A percentile compares a stretch with the other conserved stretches of the same genome.
Evolutionary conservation across 2,888 invertebrate genomes (phyloP).

Genomic region (Andrena fulva): DNA sequence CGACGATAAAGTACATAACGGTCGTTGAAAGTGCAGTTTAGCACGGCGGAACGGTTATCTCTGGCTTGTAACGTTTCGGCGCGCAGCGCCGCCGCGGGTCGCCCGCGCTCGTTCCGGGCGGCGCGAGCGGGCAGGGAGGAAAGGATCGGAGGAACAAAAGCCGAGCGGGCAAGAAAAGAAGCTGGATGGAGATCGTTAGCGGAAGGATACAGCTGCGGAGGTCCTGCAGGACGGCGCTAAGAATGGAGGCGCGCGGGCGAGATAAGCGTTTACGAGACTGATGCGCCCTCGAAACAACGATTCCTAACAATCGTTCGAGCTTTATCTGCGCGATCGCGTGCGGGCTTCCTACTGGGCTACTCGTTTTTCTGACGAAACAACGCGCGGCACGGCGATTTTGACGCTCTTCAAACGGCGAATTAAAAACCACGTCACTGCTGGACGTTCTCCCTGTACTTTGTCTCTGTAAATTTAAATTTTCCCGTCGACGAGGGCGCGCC

Average conservation of each 20-base stretch:
- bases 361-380: background rate
- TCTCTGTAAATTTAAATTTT: background rate
- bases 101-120: conserved; percentile 5
- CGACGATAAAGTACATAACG: conserved; percentile 38
- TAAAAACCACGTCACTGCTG: background rate
- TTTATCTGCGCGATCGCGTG: conserved; percentile 26
- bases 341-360: background rate
- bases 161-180: conserved; percentile 17
- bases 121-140: background rate
- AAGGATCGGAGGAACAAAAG: conserved; percentile 32
- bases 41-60: conserved; percentile 31
- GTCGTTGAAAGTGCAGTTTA: conserved; percentile 35
- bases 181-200: conserved; percentile 40
- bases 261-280: conserved; percentile 68
- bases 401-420: background rate
- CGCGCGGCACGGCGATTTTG: conserved; percentile 13
- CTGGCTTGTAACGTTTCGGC: conserved; percentile 28
- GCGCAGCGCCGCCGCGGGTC: background rate
- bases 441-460: background rate
- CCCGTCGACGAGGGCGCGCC: background rate
- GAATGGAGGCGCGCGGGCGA: conserved; percentile 25
- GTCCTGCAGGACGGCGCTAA: conserved; percentile 12
- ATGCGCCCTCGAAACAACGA: conserved; percentile 49
- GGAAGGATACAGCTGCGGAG: conserved; percentile 14
- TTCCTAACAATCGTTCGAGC: conserved; percentile 41